These are phyloP conservation scores for Drosophila lowei DNA, from an alignment of 1,140 invertebrate genomes.

Conservation along the genomic window DNA sequence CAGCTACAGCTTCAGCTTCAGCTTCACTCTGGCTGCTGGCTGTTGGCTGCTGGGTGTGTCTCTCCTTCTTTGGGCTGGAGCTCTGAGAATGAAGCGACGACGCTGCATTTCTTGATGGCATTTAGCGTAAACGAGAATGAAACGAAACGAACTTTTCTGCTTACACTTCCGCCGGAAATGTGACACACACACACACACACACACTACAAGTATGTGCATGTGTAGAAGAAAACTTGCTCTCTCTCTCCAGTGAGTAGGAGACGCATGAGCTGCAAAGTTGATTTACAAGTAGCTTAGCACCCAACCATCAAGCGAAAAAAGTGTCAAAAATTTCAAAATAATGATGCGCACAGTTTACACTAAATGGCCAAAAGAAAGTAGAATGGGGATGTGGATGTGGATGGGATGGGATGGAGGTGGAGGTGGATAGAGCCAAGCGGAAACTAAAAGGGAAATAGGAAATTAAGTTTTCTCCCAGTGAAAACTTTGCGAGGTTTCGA, in stretches of 20 bases:
- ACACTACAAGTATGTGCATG: not conserved
- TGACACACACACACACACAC: conserved; percentile 36
- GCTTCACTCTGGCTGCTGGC: no score
- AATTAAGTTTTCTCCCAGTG: conserved; percentile 65
- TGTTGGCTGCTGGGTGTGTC: conserved; percentile 14
- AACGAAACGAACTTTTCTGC: conserved; percentile 68
- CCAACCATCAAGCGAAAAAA: conserved; percentile 57
- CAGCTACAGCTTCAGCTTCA: no score
- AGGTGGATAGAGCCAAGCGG: conserved; percentile 8
- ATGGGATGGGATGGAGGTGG: not conserved
- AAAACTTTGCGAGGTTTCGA: conserved; percentile 60
- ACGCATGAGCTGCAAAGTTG: conserved; percentile 61
- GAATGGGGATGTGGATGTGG: not conserved
- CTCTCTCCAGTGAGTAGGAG: conserved; percentile 31
- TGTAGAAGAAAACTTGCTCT: conserved; percentile 9
- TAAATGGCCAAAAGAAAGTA: conserved; percentile 50
- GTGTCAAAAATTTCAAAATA: conserved; percentile 80
- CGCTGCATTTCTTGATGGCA: conserved; percentile 80
- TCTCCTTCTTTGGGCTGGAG: conserved; percentile 3
- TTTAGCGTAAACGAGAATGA: conserved; percentile 61
- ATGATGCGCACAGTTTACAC: conserved; percentile 76
- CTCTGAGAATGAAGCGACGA: conserved; percentile 69
- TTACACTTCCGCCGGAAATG: conserved; percentile 79
- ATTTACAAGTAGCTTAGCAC: conserved; percentile 80
- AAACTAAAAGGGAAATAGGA: conserved; percentile 60